Base-by-base conservation (phyloP, 2,113 vertebrate species). In the Hydropotes inermis region DNA sequence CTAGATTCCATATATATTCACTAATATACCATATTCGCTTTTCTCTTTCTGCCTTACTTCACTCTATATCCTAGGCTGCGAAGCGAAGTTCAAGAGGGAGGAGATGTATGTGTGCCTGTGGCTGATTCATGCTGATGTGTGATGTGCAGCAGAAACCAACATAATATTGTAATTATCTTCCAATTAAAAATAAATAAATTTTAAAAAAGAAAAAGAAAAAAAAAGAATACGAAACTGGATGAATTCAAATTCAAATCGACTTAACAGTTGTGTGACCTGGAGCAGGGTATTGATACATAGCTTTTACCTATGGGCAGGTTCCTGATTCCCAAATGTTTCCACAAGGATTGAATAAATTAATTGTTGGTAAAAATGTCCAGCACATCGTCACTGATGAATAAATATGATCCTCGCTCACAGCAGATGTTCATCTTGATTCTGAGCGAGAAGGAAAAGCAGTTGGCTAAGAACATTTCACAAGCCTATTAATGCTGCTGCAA, bases 331-430 rank as follows among this genome's bases (percentile, higher is more conserved):
- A 21, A 7, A 10, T 15, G n/a, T 45, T 52, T 90, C 91, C 2
- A 0, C 23, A n/a, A 93, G 43, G 47, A 21, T n/a, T n/a, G 27
- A 67, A 39, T 4, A 25, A 39, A 52, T 5, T 1, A 2, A 14
- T 2, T 3, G 16, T 0, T 2, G 3, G 6, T 3, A 27, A 36
- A 36, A 57, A 4, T 2, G 21, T 15, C 6, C 7, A 47, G 30
- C 12, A 7, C 0, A 12, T 1, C 2, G 2, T 43, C 12, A 33
- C 4, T 0, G 9, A 7, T 13, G 30, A 10, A 7, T 10, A 8
- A 5, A 3, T 13, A n/a, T 6, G 27, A 36, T 5, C 45, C 27
- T 2, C 17, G 39, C 76, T n/a, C 36, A 1, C 0, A 52, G 55
- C 33, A 33, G 43, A 30, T 10, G 16, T 39, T 39, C 60, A 43